Evolutionary conservation across 2,797 vertebrate genomes (phyloP), one percentile per base, ranked within the genome.

Genomic region (Tiaroga cobitis): DNA sequence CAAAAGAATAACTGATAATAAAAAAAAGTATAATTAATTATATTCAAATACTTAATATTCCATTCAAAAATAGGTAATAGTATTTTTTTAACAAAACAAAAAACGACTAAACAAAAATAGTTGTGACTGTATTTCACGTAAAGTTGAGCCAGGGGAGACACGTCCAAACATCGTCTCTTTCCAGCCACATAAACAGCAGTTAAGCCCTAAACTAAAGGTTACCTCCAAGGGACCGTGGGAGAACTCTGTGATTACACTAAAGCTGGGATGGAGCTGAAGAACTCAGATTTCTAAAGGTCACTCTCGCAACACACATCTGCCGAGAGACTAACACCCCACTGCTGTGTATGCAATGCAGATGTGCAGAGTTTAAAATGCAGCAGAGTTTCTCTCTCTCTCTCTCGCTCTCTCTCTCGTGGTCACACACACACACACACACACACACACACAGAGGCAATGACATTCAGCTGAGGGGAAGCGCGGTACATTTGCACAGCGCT

Each of bases 241-340:
- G 59, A 78, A 83, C 78, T 49, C 16, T 32, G 65, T 86, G 82
- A 79, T 51, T 78, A 79, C 65, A 39, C 68, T 81, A 72, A 69
- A 37, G 86, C 49, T 43, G 79, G 54, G 65, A 46, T 61, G 43
- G n/a, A 74, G 77, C 72, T 69, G 26, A 85, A 82, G 67, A 80
- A 39, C 79, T 83, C 75, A 0, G 73, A 56, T 70, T 87, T 81
- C 75, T 82, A 91, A 94, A 94, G 93, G 93, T 95, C 91, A 94
- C 88, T 83, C 67, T 80, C 80, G 61, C 83, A 80, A 89, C 87
- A 87, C 92, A 92, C 92, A 92, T 92, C 89, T 91, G 89, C 88
- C 54, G 86, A 70, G 86, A 63, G 73, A 87, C 88, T 86, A 89
- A 49, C 87, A 89, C 88, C 88, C 87, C 65, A 88, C 86, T 76